phyloP scores from a whole-genome alignment of 2,797 vertebrate species.

The Catharus ustulatus region DNA sequence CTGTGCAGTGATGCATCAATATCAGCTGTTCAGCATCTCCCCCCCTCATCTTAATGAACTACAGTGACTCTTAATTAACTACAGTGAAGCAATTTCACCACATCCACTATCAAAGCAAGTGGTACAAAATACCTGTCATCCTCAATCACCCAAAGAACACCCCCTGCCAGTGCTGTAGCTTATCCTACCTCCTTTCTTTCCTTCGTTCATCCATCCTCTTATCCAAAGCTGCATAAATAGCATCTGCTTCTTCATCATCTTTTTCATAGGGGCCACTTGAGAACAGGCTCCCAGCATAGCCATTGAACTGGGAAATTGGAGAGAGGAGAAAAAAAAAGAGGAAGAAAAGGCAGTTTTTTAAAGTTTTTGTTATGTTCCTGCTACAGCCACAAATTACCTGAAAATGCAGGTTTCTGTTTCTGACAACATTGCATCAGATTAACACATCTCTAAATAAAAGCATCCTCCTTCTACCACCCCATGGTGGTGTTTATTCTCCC shows the following conservation, averaged over 20 bases:
- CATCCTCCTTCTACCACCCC: background rate
- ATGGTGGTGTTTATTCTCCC: background rate
- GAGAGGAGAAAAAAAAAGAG: background rate
- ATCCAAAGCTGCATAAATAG: constrained; percentile 94
- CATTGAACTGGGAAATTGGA: constrained; percentile 86
- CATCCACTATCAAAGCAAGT: background rate
- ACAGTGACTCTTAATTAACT: background rate
- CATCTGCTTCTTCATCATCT: constrained; percentile 96
- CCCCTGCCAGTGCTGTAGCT: rapidly evolving
- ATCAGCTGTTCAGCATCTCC: background rate
- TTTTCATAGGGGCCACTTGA: constrained; percentile 98
- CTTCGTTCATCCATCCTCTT: constrained; percentile 98
- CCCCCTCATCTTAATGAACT: background rate
- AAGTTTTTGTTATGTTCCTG: background rate
- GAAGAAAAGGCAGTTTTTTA: background rate
- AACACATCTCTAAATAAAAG: background rate
- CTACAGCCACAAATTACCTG: background rate
- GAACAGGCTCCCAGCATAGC: constrained; percentile 97
- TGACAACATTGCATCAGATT: background rate
- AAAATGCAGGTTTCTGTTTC: background rate
- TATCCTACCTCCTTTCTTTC: constrained; percentile 90
- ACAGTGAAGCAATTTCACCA: background rate
- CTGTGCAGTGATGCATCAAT: background rate
- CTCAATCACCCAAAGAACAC: background rate
- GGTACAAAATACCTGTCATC: background rate